These are phyloP conservation scores for Scylla paramamosain DNA, from an alignment of 1,140 invertebrate species.

Conservation along the genomic window DNA sequence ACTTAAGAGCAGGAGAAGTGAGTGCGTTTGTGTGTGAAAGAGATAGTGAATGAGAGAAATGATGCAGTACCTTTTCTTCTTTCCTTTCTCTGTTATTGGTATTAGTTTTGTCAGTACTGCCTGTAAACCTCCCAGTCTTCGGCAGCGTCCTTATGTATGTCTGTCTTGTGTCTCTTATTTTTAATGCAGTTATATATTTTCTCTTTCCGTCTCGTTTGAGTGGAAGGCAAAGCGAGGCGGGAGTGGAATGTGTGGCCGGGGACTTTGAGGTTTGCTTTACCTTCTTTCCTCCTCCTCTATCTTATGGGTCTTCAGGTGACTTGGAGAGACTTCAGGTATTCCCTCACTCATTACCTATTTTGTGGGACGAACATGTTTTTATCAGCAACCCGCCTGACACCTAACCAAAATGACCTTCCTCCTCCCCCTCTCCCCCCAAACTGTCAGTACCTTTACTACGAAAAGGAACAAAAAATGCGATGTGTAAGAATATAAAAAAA, in stretches of 20 bases:
- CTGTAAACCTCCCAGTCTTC: neutral
- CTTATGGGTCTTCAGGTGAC: slow-evolving; percentile 64
- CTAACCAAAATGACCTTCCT: slow-evolving; percentile 67
- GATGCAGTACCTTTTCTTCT: slow-evolving; percentile 8
- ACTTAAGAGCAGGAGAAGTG: neutral
- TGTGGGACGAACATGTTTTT: slow-evolving; percentile 74
- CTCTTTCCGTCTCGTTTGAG: neutral
- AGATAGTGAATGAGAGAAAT: neutral
- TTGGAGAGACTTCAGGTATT: slow-evolving; percentile 74
- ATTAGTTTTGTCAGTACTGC: neutral
- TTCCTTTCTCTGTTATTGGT: neutral
- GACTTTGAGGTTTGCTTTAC: neutral
- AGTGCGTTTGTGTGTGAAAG: neutral
- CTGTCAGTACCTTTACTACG: slow-evolving; percentile 67
- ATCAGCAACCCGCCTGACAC: slow-evolving; percentile 67
- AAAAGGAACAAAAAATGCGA: slow-evolving; percentile 79
- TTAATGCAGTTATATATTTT: neutral
- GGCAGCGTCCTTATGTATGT: neutral
- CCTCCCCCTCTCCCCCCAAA: neutral
- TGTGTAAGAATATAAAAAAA: slow-evolving; percentile 75
- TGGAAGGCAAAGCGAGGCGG: neutral
- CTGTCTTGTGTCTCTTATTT: neutral
- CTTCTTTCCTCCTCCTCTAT: neutral
- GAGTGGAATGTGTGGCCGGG: neutral
- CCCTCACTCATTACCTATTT: slow-evolving; percentile 71